These are phyloP conservation scores for Holocentrus rufus DNA, from an alignment of 2,797 vertebrate genomes.

Conservation along the genomic window DNA sequence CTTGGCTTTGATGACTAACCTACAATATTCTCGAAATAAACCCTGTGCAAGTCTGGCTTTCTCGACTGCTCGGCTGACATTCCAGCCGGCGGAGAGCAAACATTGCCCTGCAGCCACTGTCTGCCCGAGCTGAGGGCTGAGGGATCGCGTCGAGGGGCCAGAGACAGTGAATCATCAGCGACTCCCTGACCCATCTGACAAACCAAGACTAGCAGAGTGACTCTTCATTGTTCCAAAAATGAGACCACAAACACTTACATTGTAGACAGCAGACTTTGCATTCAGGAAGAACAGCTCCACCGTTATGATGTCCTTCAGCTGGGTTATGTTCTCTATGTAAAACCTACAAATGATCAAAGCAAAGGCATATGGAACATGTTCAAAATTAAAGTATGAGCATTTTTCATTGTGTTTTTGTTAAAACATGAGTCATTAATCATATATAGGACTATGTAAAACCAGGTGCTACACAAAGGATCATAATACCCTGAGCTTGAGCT, in stretches of 20 bases:
- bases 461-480: too few species aligned
- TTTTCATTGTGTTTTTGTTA: background rate
- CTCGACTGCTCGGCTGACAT: constrained; percentile 55
- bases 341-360: constrained; percentile 61
- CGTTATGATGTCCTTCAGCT: constrained; percentile 94
- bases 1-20: constrained; percentile 22
- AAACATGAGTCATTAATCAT: background rate
- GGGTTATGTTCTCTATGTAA: constrained; percentile 97
- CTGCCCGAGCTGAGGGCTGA: constrained; percentile 46
- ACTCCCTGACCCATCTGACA: constrained; percentile 30
- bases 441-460: background rate
- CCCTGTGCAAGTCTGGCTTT: constrained; percentile 41
- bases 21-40: constrained; percentile 44
- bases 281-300: constrained; percentile 98
- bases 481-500: too few species aligned
- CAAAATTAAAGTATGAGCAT: background rate
- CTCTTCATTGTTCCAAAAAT: constrained; percentile 35
- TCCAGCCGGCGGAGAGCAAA: constrained; percentile 64
- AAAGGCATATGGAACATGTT: constrained; percentile 13
- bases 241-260: constrained; percentile 81
- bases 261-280: constrained; percentile 93
- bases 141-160: constrained; percentile 44
- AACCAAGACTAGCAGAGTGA: constrained; percentile 12
- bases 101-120: constrained; percentile 64
- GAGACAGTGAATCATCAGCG: constrained; percentile 71